Evolutionary conservation across 2,113 vertebrate species (phyloP), one percentile per base, ranked within the genome.

Genomic region (Erinaceus europaeus): DNA sequence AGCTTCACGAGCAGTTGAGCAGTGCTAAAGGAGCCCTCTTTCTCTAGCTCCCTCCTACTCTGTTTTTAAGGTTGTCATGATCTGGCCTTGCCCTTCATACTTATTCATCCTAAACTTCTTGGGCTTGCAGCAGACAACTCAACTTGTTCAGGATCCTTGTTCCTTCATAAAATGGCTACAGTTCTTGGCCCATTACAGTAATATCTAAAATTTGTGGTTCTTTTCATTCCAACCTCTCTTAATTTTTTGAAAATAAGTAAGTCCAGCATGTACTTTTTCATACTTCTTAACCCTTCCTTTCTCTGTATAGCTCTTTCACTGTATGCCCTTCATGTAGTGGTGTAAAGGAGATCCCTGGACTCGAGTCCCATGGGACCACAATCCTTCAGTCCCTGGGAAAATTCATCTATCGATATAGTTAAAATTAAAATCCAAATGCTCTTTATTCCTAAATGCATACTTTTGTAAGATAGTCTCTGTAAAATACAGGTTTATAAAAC

Each of bases 181-280:
- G n/a, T n/a, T n/a, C n/a, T n/a, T n/a, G n/a, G n/a, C n/a, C n/a
- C n/a, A n/a, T n/a, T n/a, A n/a, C n/a, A n/a, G n/a, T n/a, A n/a
- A n/a, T n/a, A n/a, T n/a, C n/a, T n/a, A n/a, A n/a, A n/a, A n/a
- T n/a, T n/a, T n/a, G n/a, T n/a, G n/a, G n/a, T 38, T 17, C 27
- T 77, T 9, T 14, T 15, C 14, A 55, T 23, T 55, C 8, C 32
- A 5, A 17, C 21, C 15, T 68, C n/a, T 73, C 53, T 50, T 48
- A 25, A 55, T 46, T 68, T 89, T 78, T 32, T 15, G n/a, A 14
- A 90, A 52, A 55, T 55, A 14, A 68, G 65, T 86, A 85, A 85
- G 77, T 59, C n/a, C 1, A n/a, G n/a, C n/a, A n/a, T n/a, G n/a
- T n/a, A n/a, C n/a, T n/a, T n/a, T n/a, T n/a, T n/a, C n/a, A n/a